phyloP scores from a whole-genome alignment of 1,140 invertebrate genomes.

The Ceratina japonica region DNA sequence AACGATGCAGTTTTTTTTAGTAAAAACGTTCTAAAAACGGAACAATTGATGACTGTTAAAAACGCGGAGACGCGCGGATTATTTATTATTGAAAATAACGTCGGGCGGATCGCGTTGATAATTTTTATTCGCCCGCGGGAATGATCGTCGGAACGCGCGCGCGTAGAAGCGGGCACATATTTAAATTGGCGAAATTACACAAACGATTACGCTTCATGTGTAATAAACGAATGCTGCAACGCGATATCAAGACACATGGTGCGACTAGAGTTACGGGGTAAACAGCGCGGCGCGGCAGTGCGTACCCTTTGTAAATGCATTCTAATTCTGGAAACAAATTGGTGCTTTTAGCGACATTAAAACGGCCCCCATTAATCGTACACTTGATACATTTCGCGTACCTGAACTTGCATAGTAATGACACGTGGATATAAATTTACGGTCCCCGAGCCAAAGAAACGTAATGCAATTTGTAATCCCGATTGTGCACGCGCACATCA shows the following conservation, averaged over 20 bases:
- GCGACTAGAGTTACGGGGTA: neutral
- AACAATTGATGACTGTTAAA: too few species aligned
- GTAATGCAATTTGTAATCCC: constrained; percentile 12
- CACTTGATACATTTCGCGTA: constrained; percentile 35
- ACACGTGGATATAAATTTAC: constrained; percentile 39
- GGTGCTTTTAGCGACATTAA: constrained; percentile 48
- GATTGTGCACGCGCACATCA: neutral
- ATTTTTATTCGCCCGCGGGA: neutral
- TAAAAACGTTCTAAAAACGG: too few species aligned
- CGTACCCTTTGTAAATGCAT: constrained; percentile 42
- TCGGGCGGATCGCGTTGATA: neutral
- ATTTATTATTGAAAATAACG: too few species aligned
- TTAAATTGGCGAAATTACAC: neutral
- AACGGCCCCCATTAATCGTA: constrained; percentile 41
- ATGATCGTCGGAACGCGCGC: neutral
- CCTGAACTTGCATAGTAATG: constrained; percentile 41
- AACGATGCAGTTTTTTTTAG: too few species aligned
- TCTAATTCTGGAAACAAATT: constrained; percentile 34
- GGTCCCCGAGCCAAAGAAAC: constrained; percentile 8
- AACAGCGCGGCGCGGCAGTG: constrained; percentile 21
- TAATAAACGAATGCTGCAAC: neutral
- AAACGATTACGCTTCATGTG: neutral
- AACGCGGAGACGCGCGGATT: too few species aligned
- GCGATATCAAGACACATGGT: constrained; percentile 10
- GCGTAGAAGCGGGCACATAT: neutral